Percentiles rank a stretch among this genome's conserved stretches.
Evolutionary conservation across 2,888 invertebrate species (phyloP).

Genomic region (Exocentrus adspersus): DNA sequence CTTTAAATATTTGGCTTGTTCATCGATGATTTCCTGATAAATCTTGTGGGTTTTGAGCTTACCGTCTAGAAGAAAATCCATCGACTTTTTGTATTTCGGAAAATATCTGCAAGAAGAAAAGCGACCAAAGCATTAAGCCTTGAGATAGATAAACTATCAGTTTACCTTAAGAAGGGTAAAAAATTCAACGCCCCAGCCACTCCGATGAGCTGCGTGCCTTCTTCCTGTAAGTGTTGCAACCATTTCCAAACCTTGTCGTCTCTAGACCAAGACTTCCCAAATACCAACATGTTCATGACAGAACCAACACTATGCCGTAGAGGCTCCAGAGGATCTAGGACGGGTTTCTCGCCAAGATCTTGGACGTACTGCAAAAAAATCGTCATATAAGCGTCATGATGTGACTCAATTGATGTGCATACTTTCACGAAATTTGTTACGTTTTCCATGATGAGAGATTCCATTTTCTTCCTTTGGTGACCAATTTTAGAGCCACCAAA

Average conservation of each 20-base stretch:
- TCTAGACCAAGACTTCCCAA: slow-evolving; percentile 76
- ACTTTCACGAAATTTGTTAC: slow-evolving; percentile 72
- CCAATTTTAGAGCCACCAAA: slow-evolving; percentile 78
- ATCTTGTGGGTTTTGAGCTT: slow-evolving; percentile 77
- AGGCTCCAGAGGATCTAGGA: slow-evolving; percentile 65
- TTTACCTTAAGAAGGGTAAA: slow-evolving; percentile 69
- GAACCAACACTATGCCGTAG: slow-evolving; percentile 81
- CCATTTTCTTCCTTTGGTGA: slow-evolving; percentile 69
- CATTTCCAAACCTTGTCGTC: slow-evolving; percentile 81
- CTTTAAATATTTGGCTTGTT: slow-evolving; percentile 53
- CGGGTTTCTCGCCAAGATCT: slow-evolving; percentile 11
- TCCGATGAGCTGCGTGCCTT: slow-evolving; percentile 84
- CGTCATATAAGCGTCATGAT: no score
- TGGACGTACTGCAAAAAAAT: slow-evolving; percentile 38
- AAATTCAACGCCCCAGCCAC: slow-evolving; percentile 87
- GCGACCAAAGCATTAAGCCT: no score
- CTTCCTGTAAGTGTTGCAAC: slow-evolving; percentile 81
- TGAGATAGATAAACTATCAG: no score
- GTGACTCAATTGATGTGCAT: slow-evolving; percentile 41
- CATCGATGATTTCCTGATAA: slow-evolving; percentile 74
- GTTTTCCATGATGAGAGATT: slow-evolving; percentile 71
- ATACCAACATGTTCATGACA: slow-evolving; percentile 79
- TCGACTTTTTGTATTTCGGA: slow-evolving; percentile 71
- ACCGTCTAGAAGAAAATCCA: slow-evolving; percentile 74
- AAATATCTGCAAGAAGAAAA: slow-evolving; percentile 66